These are phyloP conservation scores for Pelecanoides urinatrix DNA, from an alignment of 2,113 vertebrate genomes.

Conservation along the genomic window DNA sequence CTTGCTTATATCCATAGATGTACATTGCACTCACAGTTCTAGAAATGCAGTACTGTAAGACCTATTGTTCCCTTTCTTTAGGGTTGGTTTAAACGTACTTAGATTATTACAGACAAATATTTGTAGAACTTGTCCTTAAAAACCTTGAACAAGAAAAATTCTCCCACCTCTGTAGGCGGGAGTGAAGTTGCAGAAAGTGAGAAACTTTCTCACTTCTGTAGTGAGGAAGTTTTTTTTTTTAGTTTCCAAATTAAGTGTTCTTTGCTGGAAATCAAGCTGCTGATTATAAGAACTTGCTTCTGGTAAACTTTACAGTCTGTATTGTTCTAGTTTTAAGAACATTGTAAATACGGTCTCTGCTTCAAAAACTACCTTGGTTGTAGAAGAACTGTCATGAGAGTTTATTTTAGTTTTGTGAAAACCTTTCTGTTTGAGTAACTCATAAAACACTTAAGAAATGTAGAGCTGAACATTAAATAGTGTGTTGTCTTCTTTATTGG, in stretches of 20 bases:
- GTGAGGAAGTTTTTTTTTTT: background rate
- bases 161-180: background rate
- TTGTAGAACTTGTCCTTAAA: constrained; percentile 41
- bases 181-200: constrained; percentile 29
- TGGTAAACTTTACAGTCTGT: background rate
- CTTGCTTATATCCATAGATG: background rate
- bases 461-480: background rate
- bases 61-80: background rate
- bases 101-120: background rate
- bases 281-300: background rate
- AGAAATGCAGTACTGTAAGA: background rate
- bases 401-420: background rate
- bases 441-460: background rate
- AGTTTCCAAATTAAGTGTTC: constrained; percentile 11
- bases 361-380: background rate
- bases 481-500: background rate
- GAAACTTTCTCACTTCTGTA: constrained; percentile 30
- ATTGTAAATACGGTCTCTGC: background rate
- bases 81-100: background rate
- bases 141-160: background rate
- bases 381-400: background rate
- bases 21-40: background rate
- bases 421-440: background rate
- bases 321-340: background rate
- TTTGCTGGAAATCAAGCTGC: constrained; percentile 1